phyloP scores from a whole-genome alignment of 2,113 vertebrate species.

The Mola mola region DNA sequence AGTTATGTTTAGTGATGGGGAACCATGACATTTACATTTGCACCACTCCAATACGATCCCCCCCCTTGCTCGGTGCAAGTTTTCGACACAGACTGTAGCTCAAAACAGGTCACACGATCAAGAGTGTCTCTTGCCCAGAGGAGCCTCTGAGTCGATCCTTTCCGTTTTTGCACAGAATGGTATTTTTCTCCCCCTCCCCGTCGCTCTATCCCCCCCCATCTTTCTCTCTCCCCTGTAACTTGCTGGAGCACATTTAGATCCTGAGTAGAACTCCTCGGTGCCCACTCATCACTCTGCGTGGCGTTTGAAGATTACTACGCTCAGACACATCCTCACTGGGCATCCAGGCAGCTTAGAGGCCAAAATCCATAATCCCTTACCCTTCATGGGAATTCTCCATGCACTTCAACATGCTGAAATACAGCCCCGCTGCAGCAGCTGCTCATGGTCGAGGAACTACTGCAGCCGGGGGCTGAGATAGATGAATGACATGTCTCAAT shows the following conservation, averaged over 20 bases:
- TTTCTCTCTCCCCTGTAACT: constrained; percentile 57
- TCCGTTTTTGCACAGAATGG: constrained; percentile 62
- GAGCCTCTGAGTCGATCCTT: constrained; percentile 62
- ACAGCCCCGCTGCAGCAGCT: constrained; percentile 70
- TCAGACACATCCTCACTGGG: constrained; percentile 81
- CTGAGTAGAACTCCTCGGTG: constrained; percentile 76
- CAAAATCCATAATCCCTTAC: constrained; percentile 82
- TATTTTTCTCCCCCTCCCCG: constrained; percentile 19
- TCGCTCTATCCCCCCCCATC: neutral
- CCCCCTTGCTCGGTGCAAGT: constrained; percentile 30
- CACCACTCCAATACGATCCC: constrained; percentile 38
- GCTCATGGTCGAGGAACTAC: constrained; percentile 58
- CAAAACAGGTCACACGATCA: constrained; percentile 66
- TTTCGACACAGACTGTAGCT: constrained; percentile 49
- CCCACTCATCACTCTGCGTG: constrained; percentile 79
- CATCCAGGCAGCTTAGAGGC: constrained; percentile 81
- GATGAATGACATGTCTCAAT: constrained; percentile 74
- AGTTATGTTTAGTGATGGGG: constrained; percentile 62
- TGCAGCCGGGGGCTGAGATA: constrained; percentile 67
- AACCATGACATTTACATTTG: constrained; percentile 71
- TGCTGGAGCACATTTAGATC: constrained; percentile 78
- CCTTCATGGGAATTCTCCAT: constrained; percentile 83
- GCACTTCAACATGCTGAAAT: constrained; percentile 80
- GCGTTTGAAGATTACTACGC: constrained; percentile 83
- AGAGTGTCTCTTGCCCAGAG: constrained; percentile 59